Percentiles rank a stretch among this genome's conserved stretches.
phyloP scores from a whole-genome alignment of 2,888 invertebrate genomes.

The Pyrgus malvae region DNA sequence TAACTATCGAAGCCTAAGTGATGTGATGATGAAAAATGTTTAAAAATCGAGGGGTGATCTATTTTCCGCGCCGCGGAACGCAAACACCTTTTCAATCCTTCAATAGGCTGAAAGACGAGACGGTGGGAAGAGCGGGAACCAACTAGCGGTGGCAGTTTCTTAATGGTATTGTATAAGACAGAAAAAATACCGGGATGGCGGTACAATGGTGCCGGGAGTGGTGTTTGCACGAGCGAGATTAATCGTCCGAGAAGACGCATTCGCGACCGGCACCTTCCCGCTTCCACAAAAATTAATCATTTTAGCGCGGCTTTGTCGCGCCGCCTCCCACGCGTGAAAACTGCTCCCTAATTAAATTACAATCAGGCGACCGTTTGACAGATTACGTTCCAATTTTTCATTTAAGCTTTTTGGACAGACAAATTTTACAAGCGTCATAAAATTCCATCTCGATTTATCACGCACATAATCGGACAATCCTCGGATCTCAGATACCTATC shows the following conservation, averaged over 20 bases:
- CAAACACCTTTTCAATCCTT: conserved; percentile 81
- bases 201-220: conserved; percentile 64
- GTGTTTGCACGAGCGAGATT: conserved; percentile 74
- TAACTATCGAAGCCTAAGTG: conserved; percentile 81
- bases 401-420: conserved; percentile 46
- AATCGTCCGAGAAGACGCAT: conserved; percentile 68
- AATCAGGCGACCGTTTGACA: conserved; percentile 75
- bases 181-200: conserved; percentile 74
- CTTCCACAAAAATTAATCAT: conserved; percentile 77
- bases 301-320: conserved; percentile 77
- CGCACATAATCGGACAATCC: conserved; percentile 34
- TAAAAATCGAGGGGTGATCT: conserved; percentile 74
- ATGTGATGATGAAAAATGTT: conserved; percentile 72
- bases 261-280: conserved; percentile 55
- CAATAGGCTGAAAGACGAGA: conserved; percentile 70
- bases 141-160: conserved; percentile 78
- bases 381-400: conserved; percentile 68
- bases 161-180: conserved; percentile 78
- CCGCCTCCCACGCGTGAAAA: conserved; percentile 68
- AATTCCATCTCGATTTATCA: conserved; percentile 66
- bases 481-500: conserved; percentile 44
- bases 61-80: conserved; percentile 73
- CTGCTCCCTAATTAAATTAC: conserved; percentile 75
- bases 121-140: conserved; percentile 61
- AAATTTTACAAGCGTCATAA: conserved; percentile 61